phyloP scores from a whole-genome alignment of 2,888 invertebrate species.

The Caenorhabditis afra region DNA sequence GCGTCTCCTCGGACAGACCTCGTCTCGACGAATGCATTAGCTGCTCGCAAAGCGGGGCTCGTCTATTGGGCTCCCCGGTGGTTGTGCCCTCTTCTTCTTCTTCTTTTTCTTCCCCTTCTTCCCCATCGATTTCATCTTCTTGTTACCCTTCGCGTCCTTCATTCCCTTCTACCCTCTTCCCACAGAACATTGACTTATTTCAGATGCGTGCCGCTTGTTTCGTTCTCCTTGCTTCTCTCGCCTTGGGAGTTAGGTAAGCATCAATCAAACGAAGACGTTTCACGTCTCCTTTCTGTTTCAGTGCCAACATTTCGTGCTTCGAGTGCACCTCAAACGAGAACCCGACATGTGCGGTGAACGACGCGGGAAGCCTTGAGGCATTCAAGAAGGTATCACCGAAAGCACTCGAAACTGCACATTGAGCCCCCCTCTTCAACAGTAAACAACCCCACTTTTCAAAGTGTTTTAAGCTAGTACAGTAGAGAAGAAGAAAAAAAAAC shows the following conservation, averaged over 20 bases:
- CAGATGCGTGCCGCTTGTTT: constrained; percentile 48
- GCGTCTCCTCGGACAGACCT: constrained; percentile 47
- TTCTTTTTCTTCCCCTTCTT: constrained; percentile 8
- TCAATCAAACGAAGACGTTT: not conserved
- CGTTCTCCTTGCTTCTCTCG: constrained; percentile 50
- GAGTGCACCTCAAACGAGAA: constrained; percentile 73
- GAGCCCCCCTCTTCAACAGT: not conserved
- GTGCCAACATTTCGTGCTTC: constrained; percentile 68
- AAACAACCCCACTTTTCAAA: not conserved
- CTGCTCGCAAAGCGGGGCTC: constrained; percentile 33
- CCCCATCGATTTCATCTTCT: constrained; percentile 36
- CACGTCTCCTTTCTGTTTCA: constrained; percentile 18
- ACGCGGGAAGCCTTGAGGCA: constrained; percentile 53
- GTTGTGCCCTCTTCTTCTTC: constrained; percentile 26
- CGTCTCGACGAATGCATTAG: constrained; percentile 51
- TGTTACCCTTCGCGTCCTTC: constrained; percentile 12
- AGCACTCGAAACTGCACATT: constrained; percentile 4
- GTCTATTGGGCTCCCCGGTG: constrained; percentile 40
- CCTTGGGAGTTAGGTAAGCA: constrained; percentile 53
- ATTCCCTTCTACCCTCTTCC: constrained; percentile 4
- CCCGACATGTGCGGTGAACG: constrained; percentile 65
- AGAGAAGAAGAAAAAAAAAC: not conserved
- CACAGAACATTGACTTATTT: constrained; percentile 4
- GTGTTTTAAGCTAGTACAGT: not conserved
- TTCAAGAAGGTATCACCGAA: constrained; percentile 67